Percentiles rank a stretch among this genome's conserved stretches.
Conservation (phyloP, 2,888 invertebrate species). For the Chaetoderma sp. region DNA sequence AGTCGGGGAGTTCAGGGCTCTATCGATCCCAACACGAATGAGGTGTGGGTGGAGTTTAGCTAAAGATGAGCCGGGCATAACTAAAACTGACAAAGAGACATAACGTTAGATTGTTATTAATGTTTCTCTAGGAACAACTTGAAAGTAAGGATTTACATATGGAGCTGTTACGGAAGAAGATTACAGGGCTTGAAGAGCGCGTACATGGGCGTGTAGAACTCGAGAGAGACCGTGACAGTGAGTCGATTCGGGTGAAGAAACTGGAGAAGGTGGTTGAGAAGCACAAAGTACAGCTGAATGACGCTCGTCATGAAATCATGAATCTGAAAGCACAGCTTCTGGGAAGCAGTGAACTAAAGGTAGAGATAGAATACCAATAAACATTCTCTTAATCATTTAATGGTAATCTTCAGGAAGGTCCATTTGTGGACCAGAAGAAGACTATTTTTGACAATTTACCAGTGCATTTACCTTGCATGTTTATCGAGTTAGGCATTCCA, state of each 20-base stretch:
- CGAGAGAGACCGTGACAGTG: slow-evolving; percentile 61
- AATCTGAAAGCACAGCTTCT: slow-evolving; percentile 80
- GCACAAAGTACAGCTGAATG: slow-evolving; percentile 82
- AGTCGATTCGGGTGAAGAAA: slow-evolving; percentile 72
- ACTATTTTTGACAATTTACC: no score
- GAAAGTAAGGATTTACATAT: slow-evolving; percentile 92
- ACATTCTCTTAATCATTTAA: no score
- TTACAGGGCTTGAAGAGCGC: slow-evolving; percentile 71
- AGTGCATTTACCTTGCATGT: neutral
- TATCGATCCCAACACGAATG: no score
- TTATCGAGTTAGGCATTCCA: no score
- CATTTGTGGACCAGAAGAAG: no score
- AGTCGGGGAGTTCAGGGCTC: no score
- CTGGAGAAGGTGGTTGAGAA: slow-evolving; percentile 86
- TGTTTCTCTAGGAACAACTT: slow-evolving; percentile 91
- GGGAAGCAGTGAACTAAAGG: slow-evolving; percentile 63
- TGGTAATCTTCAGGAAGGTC: neutral
- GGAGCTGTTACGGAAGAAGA: slow-evolving; percentile 87
- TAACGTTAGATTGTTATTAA: no score
- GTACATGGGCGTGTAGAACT: slow-evolving; percentile 57
- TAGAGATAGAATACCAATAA: slow-evolving; percentile 22
- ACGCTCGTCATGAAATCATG: slow-evolving; percentile 84
- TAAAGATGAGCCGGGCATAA: no score
- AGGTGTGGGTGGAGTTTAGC: no score
- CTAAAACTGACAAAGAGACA: no score